A percentile compares a stretch with the other conserved stretches of the same genome.
Conservation (phyloP, 2,888 invertebrate genomes). For the Electrophaes corylata region DNA sequence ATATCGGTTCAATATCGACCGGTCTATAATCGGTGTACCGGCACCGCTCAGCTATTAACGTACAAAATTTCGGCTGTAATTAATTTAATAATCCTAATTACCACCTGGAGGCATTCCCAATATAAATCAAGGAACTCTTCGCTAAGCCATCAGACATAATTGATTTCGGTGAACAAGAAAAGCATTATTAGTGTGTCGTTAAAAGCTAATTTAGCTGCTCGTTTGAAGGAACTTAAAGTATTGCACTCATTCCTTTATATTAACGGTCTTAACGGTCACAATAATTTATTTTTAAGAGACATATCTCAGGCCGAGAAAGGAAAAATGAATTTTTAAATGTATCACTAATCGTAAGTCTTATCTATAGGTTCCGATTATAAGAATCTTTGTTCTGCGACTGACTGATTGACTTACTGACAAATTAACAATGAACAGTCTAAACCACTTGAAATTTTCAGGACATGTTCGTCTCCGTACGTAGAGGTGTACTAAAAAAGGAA, state of each 20-base stretch:
- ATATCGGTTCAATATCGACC: neutral
- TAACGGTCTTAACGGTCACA: neutral
- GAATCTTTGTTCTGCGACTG: too few relatives aligned
- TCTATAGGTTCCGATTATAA: too few relatives aligned
- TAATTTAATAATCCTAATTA: conserved; percentile 68
- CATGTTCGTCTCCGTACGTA: too few relatives aligned
- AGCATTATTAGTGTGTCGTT: conserved; percentile 54
- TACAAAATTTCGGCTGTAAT: conserved; percentile 54
- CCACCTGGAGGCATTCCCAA: conserved; percentile 56
- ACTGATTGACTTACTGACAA: too few relatives aligned
- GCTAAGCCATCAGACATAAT: conserved; percentile 69
- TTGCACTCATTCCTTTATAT: neutral
- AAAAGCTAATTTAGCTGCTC: conserved; percentile 49
- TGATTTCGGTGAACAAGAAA: conserved; percentile 63
- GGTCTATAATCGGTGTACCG: conserved; percentile 12
- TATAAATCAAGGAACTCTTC: conserved; percentile 67
- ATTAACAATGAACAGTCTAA: too few relatives aligned
- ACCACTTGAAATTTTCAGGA: too few relatives aligned
- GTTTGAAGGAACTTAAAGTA: too few relatives aligned
- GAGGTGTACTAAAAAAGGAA: too few relatives aligned
- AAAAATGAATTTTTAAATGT: neutral
- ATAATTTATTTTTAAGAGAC: neutral
- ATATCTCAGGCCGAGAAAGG: neutral
- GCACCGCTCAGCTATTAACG: conserved; percentile 42
- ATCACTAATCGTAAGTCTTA: neutral